phyloP scores from a whole-genome alignment of 2,797 vertebrate species.

The Heterohyrax brucei region DNA sequence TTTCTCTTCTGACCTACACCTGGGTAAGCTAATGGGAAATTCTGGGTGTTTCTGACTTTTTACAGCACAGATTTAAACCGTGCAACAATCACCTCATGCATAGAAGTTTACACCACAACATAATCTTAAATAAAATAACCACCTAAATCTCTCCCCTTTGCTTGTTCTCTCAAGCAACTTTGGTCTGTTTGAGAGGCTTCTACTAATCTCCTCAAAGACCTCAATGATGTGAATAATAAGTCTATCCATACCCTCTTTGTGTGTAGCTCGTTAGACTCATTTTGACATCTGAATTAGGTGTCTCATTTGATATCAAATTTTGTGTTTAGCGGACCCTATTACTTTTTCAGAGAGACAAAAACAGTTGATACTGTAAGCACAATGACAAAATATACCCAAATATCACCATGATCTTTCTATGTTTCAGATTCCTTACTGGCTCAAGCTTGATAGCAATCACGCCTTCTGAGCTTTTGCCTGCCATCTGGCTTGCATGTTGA shows the following conservation, averaged over 20 bases:
- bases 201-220: neutral
- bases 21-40: neutral
- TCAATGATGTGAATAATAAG: no score
- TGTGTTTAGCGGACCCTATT: no score
- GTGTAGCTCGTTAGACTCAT: neutral
- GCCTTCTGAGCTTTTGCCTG: no score
- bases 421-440: no score
- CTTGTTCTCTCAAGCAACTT: neutral
- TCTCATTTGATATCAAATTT: no score
- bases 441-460: no score
- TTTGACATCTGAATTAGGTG: no score
- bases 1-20: neutral
- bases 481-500: no score
- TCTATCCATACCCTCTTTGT: neutral
- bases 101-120: neutral
- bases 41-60: neutral
- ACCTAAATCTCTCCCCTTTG: neutral
- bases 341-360: no score
- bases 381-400: no score
- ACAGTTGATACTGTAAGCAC: no score
- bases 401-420: no score
- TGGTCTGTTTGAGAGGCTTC: neutral
- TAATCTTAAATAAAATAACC: neutral
- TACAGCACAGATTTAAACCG: neutral
- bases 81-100: neutral